phyloP scores from a whole-genome alignment of 2,888 invertebrate species.

The Folsomia candida region DNA sequence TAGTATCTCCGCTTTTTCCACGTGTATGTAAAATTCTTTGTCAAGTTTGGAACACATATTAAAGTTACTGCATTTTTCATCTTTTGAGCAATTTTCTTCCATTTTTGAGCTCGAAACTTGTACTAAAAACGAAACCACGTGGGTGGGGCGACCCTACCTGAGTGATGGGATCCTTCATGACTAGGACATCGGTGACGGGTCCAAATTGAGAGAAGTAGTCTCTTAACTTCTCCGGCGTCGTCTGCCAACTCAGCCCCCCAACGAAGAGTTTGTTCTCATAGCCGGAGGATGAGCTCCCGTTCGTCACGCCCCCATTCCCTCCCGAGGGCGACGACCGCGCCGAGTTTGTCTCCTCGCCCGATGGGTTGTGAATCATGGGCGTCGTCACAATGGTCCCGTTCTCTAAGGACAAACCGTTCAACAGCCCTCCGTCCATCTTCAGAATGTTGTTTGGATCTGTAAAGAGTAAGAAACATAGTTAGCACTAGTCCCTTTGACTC shows the following conservation, averaged over 20 bases:
- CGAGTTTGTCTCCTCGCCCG: slow-evolving; percentile 46
- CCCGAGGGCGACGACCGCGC: slow-evolving; percentile 48
- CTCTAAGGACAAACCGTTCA: slow-evolving; percentile 45
- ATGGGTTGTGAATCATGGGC: slow-evolving; percentile 40
- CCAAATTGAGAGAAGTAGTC: slow-evolving; percentile 92
- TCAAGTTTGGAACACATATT: no score
- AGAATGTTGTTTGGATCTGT: no score
- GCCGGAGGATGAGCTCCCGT: slow-evolving; percentile 46
- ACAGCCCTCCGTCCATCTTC: slow-evolving; percentile 42
- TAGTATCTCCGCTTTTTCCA: no score
- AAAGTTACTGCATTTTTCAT: no score
- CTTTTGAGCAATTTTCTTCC: no score
- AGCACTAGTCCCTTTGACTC: no score
- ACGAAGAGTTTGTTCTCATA: slow-evolving; percentile 71
- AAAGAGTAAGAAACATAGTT: slow-evolving; percentile 11
- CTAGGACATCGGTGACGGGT: slow-evolving; percentile 83
- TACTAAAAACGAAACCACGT: not conserved
- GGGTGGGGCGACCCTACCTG: no score
- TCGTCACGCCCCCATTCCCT: slow-evolving; percentile 46
- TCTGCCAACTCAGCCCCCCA: slow-evolving; percentile 90
- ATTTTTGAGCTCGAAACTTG: not conserved
- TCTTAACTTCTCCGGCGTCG: slow-evolving; percentile 84
- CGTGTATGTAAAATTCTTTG: no score
- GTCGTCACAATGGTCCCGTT: slow-evolving; percentile 40
- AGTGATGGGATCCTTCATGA: slow-evolving; percentile 91